Conservation (phyloP, 2,113 vertebrate genomes). For the Opisthocomus hoazin region DNA sequence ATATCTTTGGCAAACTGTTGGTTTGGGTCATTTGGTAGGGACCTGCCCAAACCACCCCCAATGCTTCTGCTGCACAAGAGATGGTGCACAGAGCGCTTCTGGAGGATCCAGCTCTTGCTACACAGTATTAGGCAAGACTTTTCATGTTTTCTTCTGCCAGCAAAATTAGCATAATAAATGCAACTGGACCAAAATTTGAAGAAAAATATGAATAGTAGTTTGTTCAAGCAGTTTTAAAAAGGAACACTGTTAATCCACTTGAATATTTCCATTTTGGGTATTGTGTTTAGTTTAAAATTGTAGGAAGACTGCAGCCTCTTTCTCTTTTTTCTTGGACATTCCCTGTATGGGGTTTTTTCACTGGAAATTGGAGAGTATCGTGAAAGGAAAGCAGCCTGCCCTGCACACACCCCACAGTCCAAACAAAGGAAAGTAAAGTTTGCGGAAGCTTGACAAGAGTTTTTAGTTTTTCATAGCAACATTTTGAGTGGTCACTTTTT, state of each 20-base stretch:
- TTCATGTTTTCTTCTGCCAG: neutral
- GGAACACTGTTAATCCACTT: neutral
- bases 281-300: neutral
- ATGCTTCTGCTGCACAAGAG: neutral
- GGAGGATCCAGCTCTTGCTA: neutral
- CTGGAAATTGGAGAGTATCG: neutral
- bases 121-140: neutral
- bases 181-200: neutral
- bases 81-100: neutral
- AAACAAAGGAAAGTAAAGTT: neutral
- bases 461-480: neutral
- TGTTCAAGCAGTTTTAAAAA: neutral
- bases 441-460: neutral
- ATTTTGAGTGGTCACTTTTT: neutral
- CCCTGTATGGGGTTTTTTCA: neutral
- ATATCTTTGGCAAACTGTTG: neutral
- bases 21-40: neutral
- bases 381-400: neutral
- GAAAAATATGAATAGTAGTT: neutral
- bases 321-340: neutral
- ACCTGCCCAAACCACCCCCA: neutral
- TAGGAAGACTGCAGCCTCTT: neutral
- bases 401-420: accelerated
- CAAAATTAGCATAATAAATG: neutral
- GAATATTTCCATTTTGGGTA: neutral